Base-by-base conservation (phyloP, 2,113 vertebrate species). In the Pluvianellus socialis region DNA sequence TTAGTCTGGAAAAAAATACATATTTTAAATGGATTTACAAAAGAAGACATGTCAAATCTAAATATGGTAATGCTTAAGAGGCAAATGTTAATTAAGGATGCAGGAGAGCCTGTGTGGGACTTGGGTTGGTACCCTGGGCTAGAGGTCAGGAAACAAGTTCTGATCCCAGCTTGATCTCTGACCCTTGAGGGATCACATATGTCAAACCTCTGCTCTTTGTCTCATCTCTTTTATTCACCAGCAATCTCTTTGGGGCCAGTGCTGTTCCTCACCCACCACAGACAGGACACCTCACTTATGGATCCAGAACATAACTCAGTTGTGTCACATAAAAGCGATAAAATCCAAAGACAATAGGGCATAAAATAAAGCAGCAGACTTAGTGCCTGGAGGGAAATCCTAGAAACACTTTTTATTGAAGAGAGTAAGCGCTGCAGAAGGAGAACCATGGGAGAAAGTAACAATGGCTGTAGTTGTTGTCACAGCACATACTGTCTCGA, bases 251-350 rank as follows among this genome's bases (percentile, higher is more conserved):
- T 15, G 33, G 30, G 21, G 11, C 12, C 32, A 53, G 47, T 14
- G 9, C 20, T 30, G 18, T 9, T 63, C 45, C 26, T 74, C 61
- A 32, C 12, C 8, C 40, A 44, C 50, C 58, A 28, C 45, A 84
- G 50, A 35, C 45, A 79, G 47, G 71, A 72, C 28, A 55, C 40
- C 18, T 55, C 42, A 32, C 6, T 7, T 24, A 50, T 9, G 28
- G 35, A 80, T 15, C 20, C 33, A 84, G 45, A 77, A 28, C 15
- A 27, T 1, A 62, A 28, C 30, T 55, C 63, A 1, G 1, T 14
- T 40, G 6, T 9, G 7, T 49, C 32, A 23, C 33, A 50, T 7
- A n/a, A 24, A 81, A 70, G 35, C 0, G 0, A 72, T 27, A 10
- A 75, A 67, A 75, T 55, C n/a, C 56, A 79, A 50, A 72, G 38